Evolutionary conservation across 2,888 invertebrate species (phyloP).

Genomic region (Pterostichus madidus): DNA sequence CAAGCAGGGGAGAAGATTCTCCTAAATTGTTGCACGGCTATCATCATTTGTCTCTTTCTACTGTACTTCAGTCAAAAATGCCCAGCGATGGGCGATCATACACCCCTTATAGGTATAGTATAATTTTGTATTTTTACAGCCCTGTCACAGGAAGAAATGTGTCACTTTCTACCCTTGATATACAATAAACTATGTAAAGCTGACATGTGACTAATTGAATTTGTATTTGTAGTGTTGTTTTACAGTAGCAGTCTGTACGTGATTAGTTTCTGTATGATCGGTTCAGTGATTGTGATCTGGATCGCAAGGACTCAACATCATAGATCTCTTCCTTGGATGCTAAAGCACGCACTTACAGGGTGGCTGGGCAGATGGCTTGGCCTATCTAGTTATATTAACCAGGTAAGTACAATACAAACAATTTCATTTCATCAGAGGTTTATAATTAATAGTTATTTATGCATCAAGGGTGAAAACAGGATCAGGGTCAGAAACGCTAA

Average conservation of each 20-base stretch:
- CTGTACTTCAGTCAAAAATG: conserved; percentile 82
- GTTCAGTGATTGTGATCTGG: conserved; percentile 79
- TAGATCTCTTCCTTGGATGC: conserved; percentile 78
- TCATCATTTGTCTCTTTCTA: conserved; percentile 82
- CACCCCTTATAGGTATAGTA: conserved; percentile 80
- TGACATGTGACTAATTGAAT: no score
- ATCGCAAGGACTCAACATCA: conserved; percentile 78
- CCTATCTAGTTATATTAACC: conserved; percentile 75
- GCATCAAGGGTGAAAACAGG: no score
- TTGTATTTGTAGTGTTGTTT: conserved; percentile 79
- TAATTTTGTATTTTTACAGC: conserved; percentile 5
- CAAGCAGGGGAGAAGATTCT: conserved; percentile 84
- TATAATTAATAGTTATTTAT: neutral
- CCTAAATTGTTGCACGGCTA: conserved; percentile 80
- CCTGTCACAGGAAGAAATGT: no score
- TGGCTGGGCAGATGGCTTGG: conserved; percentile 76
- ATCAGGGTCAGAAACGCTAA: no score
- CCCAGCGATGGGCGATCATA: conserved; percentile 79
- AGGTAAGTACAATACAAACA: conserved; percentile 72
- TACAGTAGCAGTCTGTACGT: conserved; percentile 80
- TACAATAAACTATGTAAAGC: no score
- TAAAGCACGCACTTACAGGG: conserved; percentile 77
- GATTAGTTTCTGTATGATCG: conserved; percentile 79
- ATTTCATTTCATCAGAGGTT: neutral
- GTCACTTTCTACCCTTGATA: neutral